Base-by-base conservation (phyloP, 2,888 invertebrate genomes). In the Eupithecia subfuscata region DNA sequence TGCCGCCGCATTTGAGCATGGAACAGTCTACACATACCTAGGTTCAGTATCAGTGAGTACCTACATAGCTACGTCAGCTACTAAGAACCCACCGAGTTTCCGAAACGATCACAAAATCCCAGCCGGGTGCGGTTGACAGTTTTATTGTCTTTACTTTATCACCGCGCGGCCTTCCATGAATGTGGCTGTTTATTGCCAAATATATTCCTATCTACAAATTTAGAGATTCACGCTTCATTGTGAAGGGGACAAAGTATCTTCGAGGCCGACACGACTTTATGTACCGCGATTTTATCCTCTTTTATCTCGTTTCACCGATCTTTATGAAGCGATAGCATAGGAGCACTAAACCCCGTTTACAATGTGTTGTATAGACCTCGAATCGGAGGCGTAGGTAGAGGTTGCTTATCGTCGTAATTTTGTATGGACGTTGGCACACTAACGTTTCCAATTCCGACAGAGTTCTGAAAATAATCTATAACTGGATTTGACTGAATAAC, bases 111-210 rank as follows among this genome's bases (percentile, higher is more conserved):
- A 52, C 74, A 56, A 52, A 76, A 74, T 75, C 77, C 77, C 69
- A 71, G 71, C 56, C 63, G 77, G 74, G 81, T 85, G 84, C 73
- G 84, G 80, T 72, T 85, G 86, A 86, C 86, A 87, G 82, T 74
- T 82, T 84, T 83, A 83, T 82, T 85, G 82, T 79, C 82, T 81
- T 80, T 82, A 82, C 80, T 80, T 76, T 81, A 82, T 83, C 79
- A 80, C 76, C 74, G 64, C 79, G 74, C 72, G 77, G 73, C 75
- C 73, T 70, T 74, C 74, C 69, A 77, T 76, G 76, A 77, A 77
- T 75, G 78, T 75, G 78, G 75, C 80, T 80, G 80, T 81, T 81
- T 81, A 81, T 79, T 79, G 75, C 80, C 77, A 81, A 81, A 81
- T 81, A 81, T 77, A 77, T 75, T 75, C 75, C 73, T 75, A 77